These are phyloP conservation scores for Oxycera nigricornis DNA, from an alignment of 2,888 invertebrate genomes.

Conservation along the genomic window DNA sequence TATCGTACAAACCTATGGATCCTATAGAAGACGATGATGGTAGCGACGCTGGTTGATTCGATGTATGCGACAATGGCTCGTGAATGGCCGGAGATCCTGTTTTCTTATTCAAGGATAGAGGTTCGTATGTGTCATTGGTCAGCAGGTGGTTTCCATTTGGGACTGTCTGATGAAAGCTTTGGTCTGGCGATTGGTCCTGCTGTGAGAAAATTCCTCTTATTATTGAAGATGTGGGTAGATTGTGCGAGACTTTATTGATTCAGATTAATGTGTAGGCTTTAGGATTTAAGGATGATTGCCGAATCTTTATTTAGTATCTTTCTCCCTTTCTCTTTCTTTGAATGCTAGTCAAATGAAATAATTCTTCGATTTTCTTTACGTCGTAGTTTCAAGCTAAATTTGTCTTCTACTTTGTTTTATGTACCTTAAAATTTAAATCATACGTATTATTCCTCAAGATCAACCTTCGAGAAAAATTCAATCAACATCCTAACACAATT, in stretches of 20 bases:
- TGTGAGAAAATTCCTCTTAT: constrained; percentile 43
- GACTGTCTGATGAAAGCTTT: constrained; percentile 43
- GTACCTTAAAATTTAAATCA: too few species aligned
- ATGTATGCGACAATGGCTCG: constrained; percentile 33
- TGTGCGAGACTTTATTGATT: too few species aligned
- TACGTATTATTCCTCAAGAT: too few species aligned
- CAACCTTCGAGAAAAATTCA: too few species aligned
- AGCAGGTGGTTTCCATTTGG: constrained; percentile 49
- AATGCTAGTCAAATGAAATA: too few species aligned
- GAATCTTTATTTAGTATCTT: too few species aligned
- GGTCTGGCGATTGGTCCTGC: constrained; percentile 46
- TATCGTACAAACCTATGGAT: constrained; percentile 44
- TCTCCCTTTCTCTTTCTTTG: too few species aligned
- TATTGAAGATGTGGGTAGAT: constrained; percentile 30
- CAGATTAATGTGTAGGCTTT: background rate
- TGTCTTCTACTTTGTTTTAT: too few species aligned
- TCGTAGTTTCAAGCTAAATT: too few species aligned
- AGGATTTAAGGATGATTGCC: background rate
- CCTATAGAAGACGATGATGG: constrained; percentile 37
- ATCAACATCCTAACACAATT: too few species aligned
- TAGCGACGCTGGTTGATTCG: constrained; percentile 18
- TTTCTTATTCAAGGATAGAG: constrained; percentile 48
- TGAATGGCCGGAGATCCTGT: constrained; percentile 40
- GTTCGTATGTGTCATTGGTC: constrained; percentile 49
- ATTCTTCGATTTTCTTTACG: too few species aligned